phyloP scores from a whole-genome alignment of 2,888 invertebrate species.

The Cotesia congregata region DNA sequence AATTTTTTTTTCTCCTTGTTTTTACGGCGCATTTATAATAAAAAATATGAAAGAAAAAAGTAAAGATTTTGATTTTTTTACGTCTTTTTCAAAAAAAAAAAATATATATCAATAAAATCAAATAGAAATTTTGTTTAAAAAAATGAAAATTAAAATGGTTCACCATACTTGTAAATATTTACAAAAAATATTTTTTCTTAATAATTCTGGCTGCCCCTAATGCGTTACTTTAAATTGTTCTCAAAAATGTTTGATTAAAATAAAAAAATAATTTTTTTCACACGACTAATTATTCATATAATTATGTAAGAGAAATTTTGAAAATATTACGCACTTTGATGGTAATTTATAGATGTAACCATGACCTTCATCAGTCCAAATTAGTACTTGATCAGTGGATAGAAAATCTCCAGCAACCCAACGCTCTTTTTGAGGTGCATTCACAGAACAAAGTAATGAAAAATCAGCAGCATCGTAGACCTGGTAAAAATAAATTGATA shows the following conservation, averaged over 20 bases:
- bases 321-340: constrained; percentile 82
- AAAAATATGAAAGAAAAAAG: no score
- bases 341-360: constrained; percentile 96
- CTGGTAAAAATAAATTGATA: constrained; percentile 63
- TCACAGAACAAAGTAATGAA: constrained; percentile 92
- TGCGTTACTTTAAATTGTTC: no score
- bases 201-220: no score
- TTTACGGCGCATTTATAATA: no score
- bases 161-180: no score
- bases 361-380: constrained; percentile 97
- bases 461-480: constrained; percentile 92
- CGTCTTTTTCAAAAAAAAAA: no score
- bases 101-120: no score
- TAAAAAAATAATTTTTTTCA: neutral
- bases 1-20: no score
- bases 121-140: no score
- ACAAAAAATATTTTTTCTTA: no score
- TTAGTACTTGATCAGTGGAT: constrained; percentile 89
- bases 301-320: neutral
- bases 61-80: no score
- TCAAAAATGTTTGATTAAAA: neutral
- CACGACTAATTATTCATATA: neutral
- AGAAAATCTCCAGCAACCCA: constrained; percentile 98
- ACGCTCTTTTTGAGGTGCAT: constrained; percentile 88
- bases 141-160: no score